Evolutionary conservation across 2,113 vertebrate species (phyloP).

Genomic region (Ivindomyrus marchei): DNA sequence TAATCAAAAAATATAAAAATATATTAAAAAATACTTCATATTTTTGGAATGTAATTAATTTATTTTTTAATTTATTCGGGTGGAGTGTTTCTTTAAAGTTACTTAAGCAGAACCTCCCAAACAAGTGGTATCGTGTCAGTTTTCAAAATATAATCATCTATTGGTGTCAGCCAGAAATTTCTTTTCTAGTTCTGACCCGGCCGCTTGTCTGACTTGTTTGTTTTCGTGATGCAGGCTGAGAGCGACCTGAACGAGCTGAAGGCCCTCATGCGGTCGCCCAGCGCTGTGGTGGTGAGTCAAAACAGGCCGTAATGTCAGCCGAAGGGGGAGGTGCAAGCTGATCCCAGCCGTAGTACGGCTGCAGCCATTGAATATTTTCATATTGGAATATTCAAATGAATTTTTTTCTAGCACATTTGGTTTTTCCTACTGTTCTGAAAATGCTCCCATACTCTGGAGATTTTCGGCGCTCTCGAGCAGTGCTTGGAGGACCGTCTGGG

Average conservation of each 20-base stretch:
- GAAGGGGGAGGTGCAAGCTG: background rate
- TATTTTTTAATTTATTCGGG: too few species aligned
- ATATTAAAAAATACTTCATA: too few species aligned
- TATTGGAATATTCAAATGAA: background rate
- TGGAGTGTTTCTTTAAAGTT: too few species aligned
- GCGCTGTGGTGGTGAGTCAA: constrained; percentile 89
- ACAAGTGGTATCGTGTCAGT: too few species aligned
- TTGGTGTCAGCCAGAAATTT: background rate
- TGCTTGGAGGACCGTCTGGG: background rate
- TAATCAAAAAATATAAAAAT: too few species aligned
- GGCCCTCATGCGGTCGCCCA: constrained; percentile 93
- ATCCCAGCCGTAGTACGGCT: background rate
- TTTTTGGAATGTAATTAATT: too few species aligned
- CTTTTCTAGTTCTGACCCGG: background rate
- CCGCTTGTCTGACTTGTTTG: background rate
- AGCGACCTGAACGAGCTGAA: constrained; percentile 97
- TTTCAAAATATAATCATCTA: background rate
- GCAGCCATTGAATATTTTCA: background rate
- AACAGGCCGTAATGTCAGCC: background rate
- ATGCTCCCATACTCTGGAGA: background rate
- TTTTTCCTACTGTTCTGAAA: background rate
- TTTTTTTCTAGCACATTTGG: background rate
- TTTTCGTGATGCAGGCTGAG: constrained; percentile 75
- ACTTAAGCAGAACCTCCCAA: too few species aligned
- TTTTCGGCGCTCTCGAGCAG: background rate